Evolutionary conservation across 2,888 invertebrate species (phyloP).

Genomic region (Buathra laborator): DNA sequence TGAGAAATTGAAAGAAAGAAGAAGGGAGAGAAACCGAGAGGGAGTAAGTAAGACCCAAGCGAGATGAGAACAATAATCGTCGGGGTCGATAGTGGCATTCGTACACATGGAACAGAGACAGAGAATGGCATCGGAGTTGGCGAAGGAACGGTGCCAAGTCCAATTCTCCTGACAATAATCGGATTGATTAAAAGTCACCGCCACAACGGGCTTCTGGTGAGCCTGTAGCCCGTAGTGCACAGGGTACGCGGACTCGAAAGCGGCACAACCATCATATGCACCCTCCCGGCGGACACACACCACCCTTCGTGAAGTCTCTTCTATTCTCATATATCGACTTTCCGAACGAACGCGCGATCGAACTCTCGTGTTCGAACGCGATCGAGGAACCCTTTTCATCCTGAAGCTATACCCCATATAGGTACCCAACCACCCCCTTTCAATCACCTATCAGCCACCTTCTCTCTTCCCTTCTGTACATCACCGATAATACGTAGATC

Average conservation of each 20-base stretch:
- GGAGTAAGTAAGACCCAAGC: background rate
- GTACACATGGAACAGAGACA: constrained; percentile 44
- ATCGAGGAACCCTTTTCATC: constrained; percentile 54
- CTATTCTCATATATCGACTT: constrained; percentile 59
- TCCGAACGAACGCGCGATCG: constrained; percentile 45
- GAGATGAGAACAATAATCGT: background rate
- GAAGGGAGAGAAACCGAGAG: background rate
- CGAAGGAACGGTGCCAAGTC: constrained; percentile 75
- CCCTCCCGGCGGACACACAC: constrained; percentile 4
- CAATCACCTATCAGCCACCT: constrained; percentile 37
- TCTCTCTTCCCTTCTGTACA: background rate
- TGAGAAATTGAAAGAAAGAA: constrained; percentile 1
- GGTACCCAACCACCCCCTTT: constrained; percentile 13
- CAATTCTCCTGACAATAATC: constrained; percentile 78
- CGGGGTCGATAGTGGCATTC: constrained; percentile 61
- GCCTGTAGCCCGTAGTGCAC: background rate
- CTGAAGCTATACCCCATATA: constrained; percentile 49
- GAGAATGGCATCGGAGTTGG: constrained; percentile 51
- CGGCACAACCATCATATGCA: constrained; percentile 28
- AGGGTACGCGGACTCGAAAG: constrained; percentile 1
- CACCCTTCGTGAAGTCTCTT: constrained; percentile 28
- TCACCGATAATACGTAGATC: background rate
- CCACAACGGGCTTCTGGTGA: constrained; percentile 62
- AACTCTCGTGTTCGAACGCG: constrained; percentile 45
- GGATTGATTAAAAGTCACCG: constrained; percentile 80